phyloP scores from a whole-genome alignment of 2,797 vertebrate species.

The Lophura swinhoii region DNA sequence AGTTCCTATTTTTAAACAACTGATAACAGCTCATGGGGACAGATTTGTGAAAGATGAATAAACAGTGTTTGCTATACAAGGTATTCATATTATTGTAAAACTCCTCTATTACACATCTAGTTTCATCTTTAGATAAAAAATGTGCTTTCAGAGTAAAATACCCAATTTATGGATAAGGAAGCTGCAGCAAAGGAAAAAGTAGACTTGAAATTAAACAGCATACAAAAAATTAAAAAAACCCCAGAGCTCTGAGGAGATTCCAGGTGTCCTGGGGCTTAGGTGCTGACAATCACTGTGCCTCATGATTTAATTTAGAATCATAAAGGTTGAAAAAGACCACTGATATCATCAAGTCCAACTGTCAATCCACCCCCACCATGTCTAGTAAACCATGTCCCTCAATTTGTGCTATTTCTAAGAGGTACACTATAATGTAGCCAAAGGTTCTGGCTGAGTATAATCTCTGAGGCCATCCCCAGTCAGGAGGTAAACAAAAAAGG shows the following conservation, averaged over 20 bases:
- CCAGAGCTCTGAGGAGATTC: background rate
- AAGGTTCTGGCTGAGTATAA: background rate
- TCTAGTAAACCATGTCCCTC: too few relatives aligned
- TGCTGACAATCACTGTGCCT: background rate
- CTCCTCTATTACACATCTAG: background rate
- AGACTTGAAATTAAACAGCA: background rate
- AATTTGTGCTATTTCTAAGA: background rate
- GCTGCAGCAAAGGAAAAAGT: background rate
- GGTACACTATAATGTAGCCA: background rate
- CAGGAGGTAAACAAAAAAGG: background rate
- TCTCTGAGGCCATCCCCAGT: background rate
- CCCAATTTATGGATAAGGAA: background rate
- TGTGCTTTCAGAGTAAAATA: background rate
- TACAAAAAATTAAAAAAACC: background rate
- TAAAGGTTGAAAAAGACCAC: too few relatives aligned
- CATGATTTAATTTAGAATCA: background rate
- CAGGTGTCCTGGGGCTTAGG: background rate
- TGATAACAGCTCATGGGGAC: background rate
- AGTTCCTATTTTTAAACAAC: background rate
- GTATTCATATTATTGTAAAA: background rate
- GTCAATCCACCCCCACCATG: too few relatives aligned
- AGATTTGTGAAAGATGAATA: background rate
- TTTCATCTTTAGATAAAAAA: background rate
- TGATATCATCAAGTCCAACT: too few relatives aligned
- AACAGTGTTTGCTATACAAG: background rate